These are phyloP conservation scores for Heliconius himera DNA, from an alignment of 1,140 invertebrate species.

Conservation along the genomic window DNA sequence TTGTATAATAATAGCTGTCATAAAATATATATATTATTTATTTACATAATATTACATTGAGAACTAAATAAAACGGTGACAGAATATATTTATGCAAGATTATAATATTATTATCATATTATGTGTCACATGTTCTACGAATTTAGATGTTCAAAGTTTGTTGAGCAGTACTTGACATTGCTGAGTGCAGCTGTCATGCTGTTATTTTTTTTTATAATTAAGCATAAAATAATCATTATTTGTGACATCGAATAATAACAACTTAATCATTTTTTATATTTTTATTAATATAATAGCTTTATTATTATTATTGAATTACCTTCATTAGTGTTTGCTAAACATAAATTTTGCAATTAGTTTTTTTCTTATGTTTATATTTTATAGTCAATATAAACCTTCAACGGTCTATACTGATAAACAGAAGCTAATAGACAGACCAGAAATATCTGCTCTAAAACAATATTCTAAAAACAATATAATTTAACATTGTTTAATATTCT, in stretches of 20 bases:
- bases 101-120: neutral
- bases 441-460: too few species aligned
- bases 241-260: neutral
- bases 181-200: neutral
- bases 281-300: neutral
- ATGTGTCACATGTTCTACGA: neutral
- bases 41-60: too few species aligned
- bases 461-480: too few species aligned
- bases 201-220: neutral
- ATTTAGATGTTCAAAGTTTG: neutral
- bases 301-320: neutral
- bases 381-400: too few species aligned
- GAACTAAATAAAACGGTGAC: neutral
- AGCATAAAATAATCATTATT: neutral
- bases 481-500: neutral
- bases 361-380: neutral
- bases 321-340: neutral
- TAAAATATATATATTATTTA: too few species aligned
- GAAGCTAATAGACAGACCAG: too few species aligned
- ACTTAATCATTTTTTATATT: neutral
- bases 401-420: too few species aligned
- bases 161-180: neutral
- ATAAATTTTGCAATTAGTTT: neutral
- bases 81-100: neutral
- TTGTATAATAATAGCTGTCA: too few species aligned